Percentiles rank a stretch among this genome's conserved stretches.
These are phyloP conservation scores for Halichondria panicea DNA, from an alignment of 37 sponge, comb jelly and placozoan species.

Conservation along the genomic window DNA sequence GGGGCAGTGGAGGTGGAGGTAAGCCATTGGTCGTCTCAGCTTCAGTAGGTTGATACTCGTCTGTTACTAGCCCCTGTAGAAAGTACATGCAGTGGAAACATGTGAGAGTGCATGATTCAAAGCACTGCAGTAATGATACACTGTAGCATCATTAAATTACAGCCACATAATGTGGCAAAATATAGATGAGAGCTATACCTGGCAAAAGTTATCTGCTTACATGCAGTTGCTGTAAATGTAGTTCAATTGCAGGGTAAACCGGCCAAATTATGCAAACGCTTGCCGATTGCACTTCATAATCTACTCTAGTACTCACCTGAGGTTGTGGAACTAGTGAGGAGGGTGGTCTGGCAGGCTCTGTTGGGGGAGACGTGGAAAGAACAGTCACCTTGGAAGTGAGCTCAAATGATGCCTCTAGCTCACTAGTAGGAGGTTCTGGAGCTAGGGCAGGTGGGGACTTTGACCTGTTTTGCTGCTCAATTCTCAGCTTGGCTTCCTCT, in stretches of 20 bases:
- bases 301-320: no score
- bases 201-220: no score
- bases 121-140: not conserved
- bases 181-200: no score
- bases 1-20: conserved; percentile 13
- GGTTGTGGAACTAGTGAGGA: not conserved
- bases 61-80: not conserved
- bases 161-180: no score
- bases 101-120: not conserved
- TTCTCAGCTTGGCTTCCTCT: not conserved
- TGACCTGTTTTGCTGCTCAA: not conserved
- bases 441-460: not conserved
- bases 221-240: no score
- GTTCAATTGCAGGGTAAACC: no score
- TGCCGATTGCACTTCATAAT: no score
- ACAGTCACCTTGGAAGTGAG: no score
- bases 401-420: no score
- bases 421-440: no score
- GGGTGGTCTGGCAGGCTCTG: conserved; percentile 20
- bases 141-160: no score
- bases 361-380: conserved; percentile 9
- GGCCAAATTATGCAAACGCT: no score
- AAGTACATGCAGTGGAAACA: not conserved
- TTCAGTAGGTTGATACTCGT: not conserved
- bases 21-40: not conserved